Percentiles rank a stretch among this genome's conserved stretches.
Conservation (phyloP, 2,113 vertebrate species). For the Apeltes quadracus region DNA sequence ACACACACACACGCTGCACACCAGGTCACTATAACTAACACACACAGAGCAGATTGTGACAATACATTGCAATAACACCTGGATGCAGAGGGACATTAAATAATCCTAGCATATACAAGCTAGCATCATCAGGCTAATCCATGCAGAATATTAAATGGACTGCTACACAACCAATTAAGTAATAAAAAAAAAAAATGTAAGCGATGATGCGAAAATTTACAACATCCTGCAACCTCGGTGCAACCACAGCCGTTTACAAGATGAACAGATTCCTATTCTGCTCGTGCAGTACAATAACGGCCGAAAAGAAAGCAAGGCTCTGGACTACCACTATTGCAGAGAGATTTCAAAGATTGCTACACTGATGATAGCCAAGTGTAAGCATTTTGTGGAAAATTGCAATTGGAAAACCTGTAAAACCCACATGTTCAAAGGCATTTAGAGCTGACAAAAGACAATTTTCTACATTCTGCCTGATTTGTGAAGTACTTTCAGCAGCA, state of each 20-base stretch:
- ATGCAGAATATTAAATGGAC: slow-evolving; percentile 46
- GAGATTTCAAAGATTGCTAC: slow-evolving; percentile 39
- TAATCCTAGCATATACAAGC: slow-evolving; percentile 21
- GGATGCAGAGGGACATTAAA: slow-evolving; percentile 30
- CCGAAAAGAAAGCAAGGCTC: not conserved
- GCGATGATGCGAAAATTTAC: slow-evolving; percentile 36
- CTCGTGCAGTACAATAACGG: slow-evolving; percentile 9
- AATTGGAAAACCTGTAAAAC: too few relatives aligned
- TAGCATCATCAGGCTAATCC: slow-evolving; percentile 5
- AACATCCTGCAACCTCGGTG: not conserved
- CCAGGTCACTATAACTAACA: slow-evolving; percentile 12
- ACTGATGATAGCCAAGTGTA: slow-evolving; percentile 34
- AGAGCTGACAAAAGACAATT: slow-evolving; percentile 33
- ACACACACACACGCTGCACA: too few relatives aligned
- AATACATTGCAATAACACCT: slow-evolving; percentile 27
- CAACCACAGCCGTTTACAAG: slow-evolving; percentile 22
- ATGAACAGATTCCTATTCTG: slow-evolving; percentile 30
- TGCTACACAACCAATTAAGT: slow-evolving; percentile 8
- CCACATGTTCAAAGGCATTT: slow-evolving; percentile 26
- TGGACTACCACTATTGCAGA: slow-evolving; percentile 27
- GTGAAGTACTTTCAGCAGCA: slow-evolving; percentile 25
- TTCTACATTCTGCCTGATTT: slow-evolving; percentile 39
- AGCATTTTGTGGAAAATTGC: slow-evolving; percentile 37
- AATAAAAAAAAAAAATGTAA: slow-evolving; percentile 7
- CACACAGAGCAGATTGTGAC: not conserved